Evolutionary conservation across 2,113 vertebrate genomes (phyloP).

Genomic region (Orientallactaga bullata): DNA sequence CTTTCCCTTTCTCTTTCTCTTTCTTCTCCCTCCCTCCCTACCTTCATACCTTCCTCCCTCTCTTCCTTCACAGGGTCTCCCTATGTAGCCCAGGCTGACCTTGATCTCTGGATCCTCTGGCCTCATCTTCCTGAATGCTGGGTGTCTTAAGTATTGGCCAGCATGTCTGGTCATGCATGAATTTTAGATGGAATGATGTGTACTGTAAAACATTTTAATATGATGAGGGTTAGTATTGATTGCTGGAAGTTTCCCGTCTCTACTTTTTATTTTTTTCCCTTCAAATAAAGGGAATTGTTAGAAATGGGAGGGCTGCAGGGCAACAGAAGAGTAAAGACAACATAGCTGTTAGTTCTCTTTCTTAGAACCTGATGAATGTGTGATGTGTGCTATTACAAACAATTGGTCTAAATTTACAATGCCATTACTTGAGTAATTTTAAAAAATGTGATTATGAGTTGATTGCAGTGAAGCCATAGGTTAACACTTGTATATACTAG

Average conservation of each 20-base stretch:
- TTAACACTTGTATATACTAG: slow-evolving; percentile 69
- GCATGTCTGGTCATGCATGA: not conserved
- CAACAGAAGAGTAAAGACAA: slow-evolving; percentile 28
- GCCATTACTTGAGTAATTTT: slow-evolving; percentile 41
- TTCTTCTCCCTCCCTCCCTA: not conserved
- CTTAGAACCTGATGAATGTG: slow-evolving; percentile 47
- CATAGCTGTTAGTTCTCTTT: slow-evolving; percentile 14
- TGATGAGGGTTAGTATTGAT: slow-evolving; percentile 17
- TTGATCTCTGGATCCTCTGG: not conserved
- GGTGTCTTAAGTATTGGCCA: not conserved
- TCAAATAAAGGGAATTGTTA: not conserved
- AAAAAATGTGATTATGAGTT: slow-evolving; percentile 34
- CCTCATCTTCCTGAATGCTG: not conserved
- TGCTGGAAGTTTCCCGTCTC: slow-evolving; percentile 2
- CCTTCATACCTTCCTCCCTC: not conserved
- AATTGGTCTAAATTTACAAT: slow-evolving; percentile 60
- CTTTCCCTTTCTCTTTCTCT: not conserved
- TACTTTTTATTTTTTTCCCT: not conserved
- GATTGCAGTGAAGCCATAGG: slow-evolving; percentile 54
- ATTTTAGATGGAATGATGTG: not conserved
- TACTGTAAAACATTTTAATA: slow-evolving; percentile 42
- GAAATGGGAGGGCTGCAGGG: not conserved
- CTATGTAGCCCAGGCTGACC: not conserved
- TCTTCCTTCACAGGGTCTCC: not conserved
- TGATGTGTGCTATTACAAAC: slow-evolving; percentile 52